Percentiles rank a stretch among this genome's conserved stretches.
These are phyloP conservation scores for Gracilinanus agilis DNA, from an alignment of 2,113 vertebrate genomes.

Conservation along the genomic window DNA sequence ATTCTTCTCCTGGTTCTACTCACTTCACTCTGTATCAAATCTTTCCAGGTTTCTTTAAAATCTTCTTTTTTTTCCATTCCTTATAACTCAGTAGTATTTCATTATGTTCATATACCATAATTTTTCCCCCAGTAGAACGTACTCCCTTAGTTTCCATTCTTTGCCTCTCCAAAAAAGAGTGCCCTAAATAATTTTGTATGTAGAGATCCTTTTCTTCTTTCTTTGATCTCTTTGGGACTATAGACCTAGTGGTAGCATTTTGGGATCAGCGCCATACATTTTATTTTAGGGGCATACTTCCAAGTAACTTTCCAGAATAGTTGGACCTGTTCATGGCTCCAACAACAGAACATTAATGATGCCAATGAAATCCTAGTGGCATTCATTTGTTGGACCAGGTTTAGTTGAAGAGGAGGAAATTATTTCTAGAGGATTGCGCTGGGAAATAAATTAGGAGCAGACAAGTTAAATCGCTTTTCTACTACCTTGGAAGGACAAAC, in stretches of 20 bases:
- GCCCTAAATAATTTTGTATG: not conserved
- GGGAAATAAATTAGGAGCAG: not conserved
- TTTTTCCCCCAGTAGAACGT: not conserved
- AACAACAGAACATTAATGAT: not conserved
- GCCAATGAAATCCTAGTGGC: not conserved
- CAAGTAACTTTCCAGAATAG: not conserved
- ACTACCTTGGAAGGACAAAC: not conserved
- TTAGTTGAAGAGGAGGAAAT: not conserved
- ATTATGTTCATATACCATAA: not conserved
- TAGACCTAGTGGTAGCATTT: not conserved
- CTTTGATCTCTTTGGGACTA: not conserved
- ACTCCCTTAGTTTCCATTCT: not conserved
- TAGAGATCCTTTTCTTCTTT: not conserved
- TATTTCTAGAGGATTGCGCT: not conserved
- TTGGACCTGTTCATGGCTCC: not conserved
- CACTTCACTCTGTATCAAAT: not conserved
- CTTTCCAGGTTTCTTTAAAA: not conserved
- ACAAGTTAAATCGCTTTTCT: too few relatives aligned
- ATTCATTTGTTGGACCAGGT: not conserved
- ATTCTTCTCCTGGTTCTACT: not conserved
- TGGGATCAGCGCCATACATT: not conserved
- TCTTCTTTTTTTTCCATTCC: not conserved
- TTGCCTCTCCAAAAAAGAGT: not conserved
- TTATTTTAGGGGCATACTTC: not conserved
- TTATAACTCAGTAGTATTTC: not conserved